A percentile compares a stretch with the other conserved stretches of the same genome.
These are phyloP conservation scores for human (Homo sapiens) DNA, from an alignment of 2,113 vertebrate species.

Conservation along the genomic window DNA sequence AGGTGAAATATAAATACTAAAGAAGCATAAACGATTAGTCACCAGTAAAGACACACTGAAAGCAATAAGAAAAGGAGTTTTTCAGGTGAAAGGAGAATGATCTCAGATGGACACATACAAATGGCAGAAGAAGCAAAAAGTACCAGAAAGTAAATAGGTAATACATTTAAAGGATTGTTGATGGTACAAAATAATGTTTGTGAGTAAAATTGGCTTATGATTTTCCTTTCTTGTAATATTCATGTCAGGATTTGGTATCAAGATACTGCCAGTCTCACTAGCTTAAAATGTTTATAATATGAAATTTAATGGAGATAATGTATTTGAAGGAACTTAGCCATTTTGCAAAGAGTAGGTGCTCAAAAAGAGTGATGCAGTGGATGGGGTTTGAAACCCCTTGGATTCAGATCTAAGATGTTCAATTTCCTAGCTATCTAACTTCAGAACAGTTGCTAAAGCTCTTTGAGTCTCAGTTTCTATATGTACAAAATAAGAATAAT, in stretches of 20 bases:
- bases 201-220: not conserved
- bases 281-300: not conserved
- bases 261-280: not conserved
- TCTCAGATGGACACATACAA: not conserved
- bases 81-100: not conserved
- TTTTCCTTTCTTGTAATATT: not conserved
- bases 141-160: not conserved
- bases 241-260: not conserved
- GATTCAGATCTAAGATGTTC: not conserved
- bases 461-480: not conserved
- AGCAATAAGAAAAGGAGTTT: not conserved
- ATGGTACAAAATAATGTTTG: not conserved
- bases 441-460: not conserved
- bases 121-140: not conserved
- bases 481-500: not conserved
- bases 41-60: not conserved
- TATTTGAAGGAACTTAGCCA: not conserved
- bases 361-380: not conserved
- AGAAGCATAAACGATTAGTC: not conserved
- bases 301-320: not conserved
- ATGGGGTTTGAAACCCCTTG: not conserved
- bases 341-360: not conserved
- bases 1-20: not conserved
- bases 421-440: not conserved
- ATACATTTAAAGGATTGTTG: not conserved